Conservation (phyloP, 2,888 invertebrate species). For the Blastobasis lacticolella region DNA sequence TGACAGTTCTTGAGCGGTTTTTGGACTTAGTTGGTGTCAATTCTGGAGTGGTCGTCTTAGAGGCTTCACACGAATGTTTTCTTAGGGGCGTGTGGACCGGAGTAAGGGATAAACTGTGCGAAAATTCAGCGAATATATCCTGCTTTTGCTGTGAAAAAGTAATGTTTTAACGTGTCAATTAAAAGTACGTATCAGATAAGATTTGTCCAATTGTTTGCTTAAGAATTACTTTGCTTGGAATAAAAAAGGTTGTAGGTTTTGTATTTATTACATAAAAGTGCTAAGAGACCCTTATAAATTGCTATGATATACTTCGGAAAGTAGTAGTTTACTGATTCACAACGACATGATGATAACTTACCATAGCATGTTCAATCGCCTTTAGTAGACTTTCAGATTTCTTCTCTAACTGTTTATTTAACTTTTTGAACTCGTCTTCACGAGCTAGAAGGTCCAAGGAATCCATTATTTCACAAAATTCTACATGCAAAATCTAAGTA, state of each 20-base stretch:
- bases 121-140: slow-evolving; percentile 52
- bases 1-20: background rate
- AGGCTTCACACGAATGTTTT: slow-evolving; percentile 36
- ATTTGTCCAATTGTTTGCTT: too few species aligned
- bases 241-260: too few species aligned
- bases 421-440: slow-evolving; percentile 61
- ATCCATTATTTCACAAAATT: slow-evolving; percentile 34
- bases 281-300: too few species aligned
- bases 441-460: slow-evolving; percentile 52
- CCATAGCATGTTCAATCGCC: slow-evolving; percentile 61
- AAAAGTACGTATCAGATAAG: too few species aligned
- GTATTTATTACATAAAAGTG: too few species aligned
- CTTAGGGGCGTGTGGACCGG: slow-evolving; percentile 22
- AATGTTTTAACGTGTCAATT: too few species aligned
- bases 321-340: too few species aligned
- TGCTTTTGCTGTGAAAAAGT: slow-evolving; percentile 50
- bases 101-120: slow-evolving; percentile 32
- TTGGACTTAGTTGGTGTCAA: background rate
- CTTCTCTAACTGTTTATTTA: slow-evolving; percentile 61
- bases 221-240: too few species aligned
- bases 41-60: slow-evolving; percentile 11
- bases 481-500: too few species aligned
- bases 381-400: slow-evolving; percentile 62
- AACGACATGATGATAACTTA: slow-evolving; percentile 17
- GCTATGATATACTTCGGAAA: too few species aligned